Evolutionary conservation across 2,888 invertebrate genomes (phyloP), one percentile per base, ranked within the genome.

Genomic region (Drosophila affinis): DNA sequence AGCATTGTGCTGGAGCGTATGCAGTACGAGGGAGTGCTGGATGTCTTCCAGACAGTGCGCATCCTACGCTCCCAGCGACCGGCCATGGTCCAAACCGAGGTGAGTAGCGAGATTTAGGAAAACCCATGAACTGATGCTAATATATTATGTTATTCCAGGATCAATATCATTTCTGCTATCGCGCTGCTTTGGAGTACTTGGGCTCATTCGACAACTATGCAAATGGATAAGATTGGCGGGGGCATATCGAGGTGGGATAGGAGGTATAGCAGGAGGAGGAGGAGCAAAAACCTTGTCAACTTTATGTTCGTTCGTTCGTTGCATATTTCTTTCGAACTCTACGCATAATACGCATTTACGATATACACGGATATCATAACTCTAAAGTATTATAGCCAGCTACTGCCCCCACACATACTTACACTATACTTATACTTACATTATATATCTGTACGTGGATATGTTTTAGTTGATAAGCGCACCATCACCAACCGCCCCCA

Each of bases 1-100:
- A 98, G 98, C 92, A 98, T 99, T 91, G 98, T 99, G 61, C 93
- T 99, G 91, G 99, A 99, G 92, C 95, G 99, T 79, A 99, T 99
- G 98, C 98, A 99, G 92, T 98, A 98, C 92, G 99, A 99, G 92
- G 98, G 98, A 21, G 98, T 99, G 9, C 97, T 99, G 14, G 99
- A 99, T 93, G 97, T 99, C 90, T 99, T 99, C 95, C 99, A 99
- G 93, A 99, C 99, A 0, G 99, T 99, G 75, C 96, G 99, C 93
- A 98, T 99, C 93, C 94, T 99, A 87, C 95, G 99, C 91, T 99
- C 99, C 77, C 99, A 99, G 93, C 95, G 99, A 87, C 98, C 99
- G 74, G 98, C 98, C 84, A 99, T 99, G 99, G 99, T 99, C 87
- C 99, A 99, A 93, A 99, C 99, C 81, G 99, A 99, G 96, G 99